These are phyloP conservation scores for Malthinus seriepunctatus DNA, from an alignment of 2,888 invertebrate genomes.

Conservation along the genomic window DNA sequence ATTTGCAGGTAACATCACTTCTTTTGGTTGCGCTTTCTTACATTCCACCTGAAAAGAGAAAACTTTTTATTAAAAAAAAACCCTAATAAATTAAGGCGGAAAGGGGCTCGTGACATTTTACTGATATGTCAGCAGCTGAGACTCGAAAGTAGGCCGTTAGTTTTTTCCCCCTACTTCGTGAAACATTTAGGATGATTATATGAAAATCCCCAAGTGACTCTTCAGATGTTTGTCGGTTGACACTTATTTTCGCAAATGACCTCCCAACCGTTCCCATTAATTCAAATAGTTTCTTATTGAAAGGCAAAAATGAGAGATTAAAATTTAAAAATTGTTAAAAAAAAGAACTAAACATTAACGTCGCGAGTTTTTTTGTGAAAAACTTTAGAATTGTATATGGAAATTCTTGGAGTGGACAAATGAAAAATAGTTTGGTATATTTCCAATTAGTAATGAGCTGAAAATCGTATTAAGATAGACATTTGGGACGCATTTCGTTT, in stretches of 20 bases:
- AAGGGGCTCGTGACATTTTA: too few relatives aligned
- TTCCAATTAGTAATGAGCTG: constrained; percentile 11
- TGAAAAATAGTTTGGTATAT: constrained; percentile 19
- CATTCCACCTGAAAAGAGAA: constrained; percentile 87
- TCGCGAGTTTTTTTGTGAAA: constrained; percentile 43
- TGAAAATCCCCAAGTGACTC: too few relatives aligned
- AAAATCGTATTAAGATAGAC: constrained; percentile 19
- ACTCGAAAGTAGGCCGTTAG: too few relatives aligned
- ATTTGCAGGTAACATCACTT: constrained; percentile 99
- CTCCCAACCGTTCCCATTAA: background rate
- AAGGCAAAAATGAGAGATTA: background rate
- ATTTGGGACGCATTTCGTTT: constrained; percentile 14
- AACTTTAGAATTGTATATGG: constrained; percentile 47
- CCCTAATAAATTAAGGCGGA: too few relatives aligned
- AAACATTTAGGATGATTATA: too few relatives aligned
- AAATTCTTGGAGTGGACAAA: constrained; percentile 40
- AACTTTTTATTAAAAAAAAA: background rate
- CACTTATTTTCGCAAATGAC: background rate
- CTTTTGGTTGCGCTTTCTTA: constrained; percentile 99
- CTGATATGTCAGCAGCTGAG: too few relatives aligned
- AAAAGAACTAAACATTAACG: background rate
- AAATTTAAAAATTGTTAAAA: background rate
- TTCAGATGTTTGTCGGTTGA: background rate
- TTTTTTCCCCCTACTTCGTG: too few relatives aligned
- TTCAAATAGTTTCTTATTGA: background rate